A percentile compares a stretch with the other conserved stretches of the same genome.
Conservation (phyloP, 2,888 invertebrate species). For the Sphaerolaimus hirsutus region DNA sequence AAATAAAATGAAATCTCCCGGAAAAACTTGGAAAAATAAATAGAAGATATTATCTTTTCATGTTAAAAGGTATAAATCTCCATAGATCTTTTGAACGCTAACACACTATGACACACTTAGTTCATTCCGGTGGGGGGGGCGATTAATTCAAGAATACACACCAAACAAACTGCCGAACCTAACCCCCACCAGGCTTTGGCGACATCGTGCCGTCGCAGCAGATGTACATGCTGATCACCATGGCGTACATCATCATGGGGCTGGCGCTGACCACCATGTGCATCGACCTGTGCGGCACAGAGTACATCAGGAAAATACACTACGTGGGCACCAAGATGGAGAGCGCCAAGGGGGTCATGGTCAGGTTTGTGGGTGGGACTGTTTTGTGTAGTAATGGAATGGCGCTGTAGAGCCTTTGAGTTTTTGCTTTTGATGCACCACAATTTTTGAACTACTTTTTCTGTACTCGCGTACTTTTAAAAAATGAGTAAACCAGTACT, state of each 20-base stretch:
- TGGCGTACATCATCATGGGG: constrained; percentile 24
- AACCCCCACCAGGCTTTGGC: constrained; percentile 15
- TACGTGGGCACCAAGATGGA: constrained; percentile 23
- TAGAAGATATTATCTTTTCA: too few species aligned
- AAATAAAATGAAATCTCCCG: too few species aligned
- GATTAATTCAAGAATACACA: too few species aligned
- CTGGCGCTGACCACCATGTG: constrained; percentile 20
- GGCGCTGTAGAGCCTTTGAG: background rate
- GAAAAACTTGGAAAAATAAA: too few species aligned
- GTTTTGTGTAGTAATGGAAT: background rate
- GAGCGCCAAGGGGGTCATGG: constrained; percentile 21
- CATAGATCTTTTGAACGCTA: too few species aligned
- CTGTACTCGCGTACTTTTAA: too few species aligned
- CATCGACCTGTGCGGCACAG: constrained; percentile 23
- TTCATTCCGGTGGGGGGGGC: too few species aligned
- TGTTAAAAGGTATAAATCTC: too few species aligned
- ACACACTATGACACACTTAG: too few species aligned
- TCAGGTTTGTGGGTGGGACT: constrained; percentile 8
- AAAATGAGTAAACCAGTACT: too few species aligned
- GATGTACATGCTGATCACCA: constrained; percentile 23
- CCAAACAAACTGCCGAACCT: background rate
- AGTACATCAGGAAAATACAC: constrained; percentile 22
- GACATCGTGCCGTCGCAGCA: constrained; percentile 23
- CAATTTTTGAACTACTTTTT: too few species aligned
- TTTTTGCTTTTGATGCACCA: too few species aligned